phyloP scores from a whole-genome alignment of 2,797 vertebrate species.

The Botia kubotai region DNA sequence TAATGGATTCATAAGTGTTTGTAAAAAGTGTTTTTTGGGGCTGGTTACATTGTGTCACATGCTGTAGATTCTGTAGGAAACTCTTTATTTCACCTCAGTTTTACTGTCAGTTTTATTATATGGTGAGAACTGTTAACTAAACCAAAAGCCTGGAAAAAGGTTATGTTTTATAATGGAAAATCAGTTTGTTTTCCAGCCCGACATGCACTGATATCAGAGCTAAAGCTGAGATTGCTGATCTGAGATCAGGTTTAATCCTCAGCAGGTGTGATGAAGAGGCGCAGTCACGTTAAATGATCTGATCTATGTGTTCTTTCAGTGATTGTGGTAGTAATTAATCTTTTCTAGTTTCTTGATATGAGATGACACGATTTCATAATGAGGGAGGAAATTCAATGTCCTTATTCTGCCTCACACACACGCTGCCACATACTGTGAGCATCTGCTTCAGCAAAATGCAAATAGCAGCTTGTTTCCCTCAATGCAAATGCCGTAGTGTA shows the following conservation, averaged over 20 bases:
- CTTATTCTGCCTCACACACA: too few relatives aligned
- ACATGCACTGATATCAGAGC: neutral
- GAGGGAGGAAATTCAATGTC: slow-evolving; percentile 63
- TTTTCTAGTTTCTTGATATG: slow-evolving; percentile 62
- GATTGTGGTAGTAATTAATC: slow-evolving; percentile 73
- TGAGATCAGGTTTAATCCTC: neutral
- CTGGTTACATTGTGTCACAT: too few relatives aligned
- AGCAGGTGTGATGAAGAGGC: slow-evolving; percentile 11
- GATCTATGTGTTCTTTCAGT: slow-evolving; percentile 63
- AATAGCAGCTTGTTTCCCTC: slow-evolving; percentile 20
- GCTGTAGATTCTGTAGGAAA: neutral
- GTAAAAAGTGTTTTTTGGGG: too few relatives aligned
- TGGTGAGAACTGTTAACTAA: neutral
- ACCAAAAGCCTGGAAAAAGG: too few relatives aligned
- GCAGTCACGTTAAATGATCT: slow-evolving; percentile 40
- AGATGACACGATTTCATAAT: slow-evolving; percentile 63
- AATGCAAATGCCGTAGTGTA: too few relatives aligned
- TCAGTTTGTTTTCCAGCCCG: neutral
- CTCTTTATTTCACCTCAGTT: neutral
- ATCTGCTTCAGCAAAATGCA: slow-evolving; percentile 42
- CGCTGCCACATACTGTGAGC: slow-evolving; percentile 30
- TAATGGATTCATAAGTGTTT: too few relatives aligned
- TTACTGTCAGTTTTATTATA: too few relatives aligned
- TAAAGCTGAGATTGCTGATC: neutral
- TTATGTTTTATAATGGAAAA: neutral